These are phyloP conservation scores for Magallana gigas DNA, from an alignment of 1,140 invertebrate species.

Conservation along the genomic window DNA sequence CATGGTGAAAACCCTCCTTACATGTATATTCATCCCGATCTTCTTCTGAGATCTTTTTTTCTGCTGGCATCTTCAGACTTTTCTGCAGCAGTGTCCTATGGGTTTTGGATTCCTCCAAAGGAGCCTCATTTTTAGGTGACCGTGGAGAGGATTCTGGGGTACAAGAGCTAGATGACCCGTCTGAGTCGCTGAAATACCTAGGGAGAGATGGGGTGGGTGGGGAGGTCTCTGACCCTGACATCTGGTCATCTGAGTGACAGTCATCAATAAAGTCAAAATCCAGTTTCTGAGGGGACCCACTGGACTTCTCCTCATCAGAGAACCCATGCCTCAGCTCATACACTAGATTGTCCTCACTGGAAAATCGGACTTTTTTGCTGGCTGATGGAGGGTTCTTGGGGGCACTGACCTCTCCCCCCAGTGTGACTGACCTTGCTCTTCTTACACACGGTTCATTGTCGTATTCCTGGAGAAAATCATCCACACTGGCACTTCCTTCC, in stretches of 20 bases:
- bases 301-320: constrained; percentile 6
- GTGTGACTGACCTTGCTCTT: constrained; percentile 11
- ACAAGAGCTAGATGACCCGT: constrained; percentile 7
- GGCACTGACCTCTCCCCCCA: neutral
- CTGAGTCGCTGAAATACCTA: neutral
- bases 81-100: constrained; percentile 29
- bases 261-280: constrained; percentile 17
- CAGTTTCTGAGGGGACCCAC: neutral
- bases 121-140: neutral
- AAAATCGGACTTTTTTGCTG: constrained; percentile 12
- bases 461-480: neutral
- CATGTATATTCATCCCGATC: neutral
- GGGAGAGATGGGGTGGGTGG: neutral
- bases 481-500: neutral
- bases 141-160: neutral
- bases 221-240: neutral
- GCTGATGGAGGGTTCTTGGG: too few relatives aligned
- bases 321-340: constrained; percentile 2
- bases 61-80: neutral
- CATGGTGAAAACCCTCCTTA: too few relatives aligned
- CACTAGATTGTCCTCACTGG: neutral
- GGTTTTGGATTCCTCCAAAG: neutral
- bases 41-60: neutral
- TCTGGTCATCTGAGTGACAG: neutral
- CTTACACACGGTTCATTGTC: constrained; percentile 34